Evolutionary conservation across 2,797 vertebrate genomes (phyloP), one percentile per base, ranked within the genome.

Genomic region (Lepilemur ruficaudatus): DNA sequence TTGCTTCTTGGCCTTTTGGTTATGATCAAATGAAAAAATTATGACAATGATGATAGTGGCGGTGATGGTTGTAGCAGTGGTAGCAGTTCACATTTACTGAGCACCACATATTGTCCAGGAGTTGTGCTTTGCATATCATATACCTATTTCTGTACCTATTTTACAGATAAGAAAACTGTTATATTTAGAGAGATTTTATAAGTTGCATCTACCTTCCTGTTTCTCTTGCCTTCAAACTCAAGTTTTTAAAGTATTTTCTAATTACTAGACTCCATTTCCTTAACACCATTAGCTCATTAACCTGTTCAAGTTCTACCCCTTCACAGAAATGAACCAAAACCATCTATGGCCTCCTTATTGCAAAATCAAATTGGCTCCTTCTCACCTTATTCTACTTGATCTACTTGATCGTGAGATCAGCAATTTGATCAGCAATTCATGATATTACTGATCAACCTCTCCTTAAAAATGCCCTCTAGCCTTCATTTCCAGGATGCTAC

Each of bases 221-320:
- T 55, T 94, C 61, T 72, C 20, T 23, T 46, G 46, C n/a, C 22
- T 87, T 93, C n/a, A 75, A 61, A 85, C 17, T 79, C 35, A 81
- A 67, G n/a, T 67, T 88, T 91, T 87, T 84, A 48, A 95, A 79
- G 82, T 25, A 30, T 81, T 89, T 12, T 78, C 17, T 92, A 57
- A 43, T 87, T 92, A 75, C 11, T 75, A 63, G 12, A 61, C 12
- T 95, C 35, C 75, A 76, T 41, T 76, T 91, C 5, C 50, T 81
- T 50, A 91, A 79, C 43, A 73, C 7, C 32, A 46, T 23, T 89
- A 30, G 76, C 30, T 83, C 48, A 2, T 87, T 69, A 91, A 43
- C 35, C 48, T 73, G 32, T 50, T 65, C 69, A 73, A 90, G 14
- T 2, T 20, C 28, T 15, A 61, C 9, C 5, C 65, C 35, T 55